Conservation (phyloP, 2,797 vertebrate genomes). For the Sebastes vulpes region DNA sequence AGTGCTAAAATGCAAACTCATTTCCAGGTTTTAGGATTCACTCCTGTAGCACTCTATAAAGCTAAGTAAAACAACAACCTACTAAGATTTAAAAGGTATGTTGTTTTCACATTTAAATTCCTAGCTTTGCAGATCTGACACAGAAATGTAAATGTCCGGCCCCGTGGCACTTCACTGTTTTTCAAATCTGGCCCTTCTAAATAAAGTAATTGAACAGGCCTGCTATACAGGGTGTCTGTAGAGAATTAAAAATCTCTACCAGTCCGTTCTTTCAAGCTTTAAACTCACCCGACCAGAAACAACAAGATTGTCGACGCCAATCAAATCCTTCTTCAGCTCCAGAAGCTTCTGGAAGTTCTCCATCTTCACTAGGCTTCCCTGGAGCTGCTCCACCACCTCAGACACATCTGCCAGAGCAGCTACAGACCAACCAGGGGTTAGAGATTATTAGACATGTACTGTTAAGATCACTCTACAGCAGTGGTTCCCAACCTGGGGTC, state of each 20-base stretch:
- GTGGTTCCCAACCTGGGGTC: too few species aligned
- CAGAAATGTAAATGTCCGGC: neutral
- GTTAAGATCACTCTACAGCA: neutral
- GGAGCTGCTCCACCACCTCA: constrained; percentile 94
- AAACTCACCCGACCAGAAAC: constrained; percentile 91
- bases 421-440: constrained; percentile 52
- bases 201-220: too few species aligned
- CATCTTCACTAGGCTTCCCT: constrained; percentile 93
- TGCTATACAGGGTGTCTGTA: neutral
- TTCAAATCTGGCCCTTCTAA: too few species aligned
- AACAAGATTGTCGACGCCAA: constrained; percentile 93
- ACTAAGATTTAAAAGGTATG: neutral
- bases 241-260: neutral
- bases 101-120: neutral
- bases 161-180: neutral
- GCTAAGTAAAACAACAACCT: neutral
- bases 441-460: neutral
- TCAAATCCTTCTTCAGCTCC: constrained; percentile 96
- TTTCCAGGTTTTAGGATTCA: too few species aligned
- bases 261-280: neutral
- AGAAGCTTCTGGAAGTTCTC: constrained; percentile 98
- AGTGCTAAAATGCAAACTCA: too few species aligned
- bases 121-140: neutral
- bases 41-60: too few species aligned
- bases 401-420: constrained; percentile 96